Percentiles rank a stretch among this genome's conserved stretches.
These are phyloP conservation scores for Alentia gelatinosa DNA, from an alignment of 2,888 invertebrate genomes.

Conservation along the genomic window DNA sequence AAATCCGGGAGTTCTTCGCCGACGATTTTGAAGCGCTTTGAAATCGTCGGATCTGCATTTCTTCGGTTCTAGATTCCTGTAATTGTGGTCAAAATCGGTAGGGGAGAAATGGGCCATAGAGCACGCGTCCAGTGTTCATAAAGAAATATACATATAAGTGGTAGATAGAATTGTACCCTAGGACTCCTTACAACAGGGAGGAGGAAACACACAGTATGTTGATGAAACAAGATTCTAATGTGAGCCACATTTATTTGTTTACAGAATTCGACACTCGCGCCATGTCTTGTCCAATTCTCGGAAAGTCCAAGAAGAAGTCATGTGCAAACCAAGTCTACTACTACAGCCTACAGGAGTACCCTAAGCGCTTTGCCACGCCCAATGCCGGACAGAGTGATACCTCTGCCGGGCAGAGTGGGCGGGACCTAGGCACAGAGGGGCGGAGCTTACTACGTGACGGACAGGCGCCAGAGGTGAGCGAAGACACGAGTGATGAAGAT, in stretches of 20 bases:
- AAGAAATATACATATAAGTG: no score
- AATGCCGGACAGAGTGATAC: not conserved
- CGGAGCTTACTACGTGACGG: constrained; percentile 44
- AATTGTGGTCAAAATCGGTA: no score
- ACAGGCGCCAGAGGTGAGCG: constrained; percentile 2
- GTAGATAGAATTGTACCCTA: no score
- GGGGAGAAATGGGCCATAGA: no score
- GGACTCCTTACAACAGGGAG: no score
- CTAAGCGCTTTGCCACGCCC: constrained; percentile 41
- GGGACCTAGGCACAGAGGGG: not conserved
- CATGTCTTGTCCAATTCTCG: constrained; percentile 42
- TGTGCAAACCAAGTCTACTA: constrained; percentile 6
- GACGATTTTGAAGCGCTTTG: no score
- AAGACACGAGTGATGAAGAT: constrained; percentile 13
- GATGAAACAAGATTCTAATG: not conserved
- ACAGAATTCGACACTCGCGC: not conserved
- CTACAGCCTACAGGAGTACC: constrained; percentile 42
- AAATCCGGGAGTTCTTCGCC: no score
- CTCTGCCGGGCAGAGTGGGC: not conserved
- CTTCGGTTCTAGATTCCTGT: no score
- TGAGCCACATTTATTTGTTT: not conserved
- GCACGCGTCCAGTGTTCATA: no score
- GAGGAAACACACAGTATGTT: no score
- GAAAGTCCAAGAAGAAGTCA: constrained; percentile 21
- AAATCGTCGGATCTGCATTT: no score